Evolutionary conservation across 2,797 vertebrate genomes (phyloP), one percentile per base, ranked within the genome.

Genomic region (Xiphorhynchus erythropygius): DNA sequence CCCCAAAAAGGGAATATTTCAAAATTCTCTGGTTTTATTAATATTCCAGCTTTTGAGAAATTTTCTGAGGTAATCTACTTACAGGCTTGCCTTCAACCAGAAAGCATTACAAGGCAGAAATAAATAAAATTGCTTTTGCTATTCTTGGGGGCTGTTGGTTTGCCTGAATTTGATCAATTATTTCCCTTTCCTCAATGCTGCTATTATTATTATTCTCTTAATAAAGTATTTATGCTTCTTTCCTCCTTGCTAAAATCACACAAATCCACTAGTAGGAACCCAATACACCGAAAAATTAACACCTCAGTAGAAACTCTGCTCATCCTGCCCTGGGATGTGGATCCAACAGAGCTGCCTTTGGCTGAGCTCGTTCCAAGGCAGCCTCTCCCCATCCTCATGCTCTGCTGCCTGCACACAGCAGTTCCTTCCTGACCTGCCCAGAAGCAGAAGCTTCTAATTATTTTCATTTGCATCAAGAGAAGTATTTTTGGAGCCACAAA

Each of bases 341-440:
- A 52, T 49, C 21, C 42, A 30, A 2, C 2, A 53, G 9, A 32
- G 49, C 62, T 6, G 52, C 83, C 79, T 39, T 35, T 3, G 3
- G 63, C 79, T n/a, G 65, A 65, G 23, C 33, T 73, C 57, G 46
- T 57, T 59, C 84, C 52, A 53, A 56, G 53, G 79, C 90, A 85
- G 78, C 74, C 53, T 60, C 93, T 87, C 55, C 81, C 44, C 76
- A 7, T 18, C 50, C 84, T 24, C 0, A 0, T 13, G 74, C 86
- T 17, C 70, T 5, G 73, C 86, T n/a, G 78, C 30, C 88, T 50
- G 75, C 75, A 27, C 19, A 9, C 81, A 56, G 65, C 89, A 64
- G 9, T 22, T 79, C 87, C 94, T 82, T 73, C 91, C 93, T 74
- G 94, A 94, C 91, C 96, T 96, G 93, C 91, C 94, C 93, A 86